Evolutionary conservation across 2,888 invertebrate genomes (phyloP).

Genomic region (Drosophila nr. medialis): DNA sequence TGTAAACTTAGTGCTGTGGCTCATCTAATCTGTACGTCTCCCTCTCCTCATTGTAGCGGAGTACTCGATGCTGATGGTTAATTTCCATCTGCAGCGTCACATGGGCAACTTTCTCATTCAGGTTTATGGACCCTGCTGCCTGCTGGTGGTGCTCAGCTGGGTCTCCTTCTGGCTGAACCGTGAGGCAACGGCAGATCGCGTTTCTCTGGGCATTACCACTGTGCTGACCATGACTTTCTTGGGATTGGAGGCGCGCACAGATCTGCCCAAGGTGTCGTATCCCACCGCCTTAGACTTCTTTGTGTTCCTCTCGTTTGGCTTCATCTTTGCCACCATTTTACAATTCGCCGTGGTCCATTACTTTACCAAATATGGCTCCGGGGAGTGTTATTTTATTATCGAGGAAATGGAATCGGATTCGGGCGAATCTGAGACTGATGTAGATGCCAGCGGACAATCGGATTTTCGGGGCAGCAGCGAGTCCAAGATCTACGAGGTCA

Average conservation of each 20-base stretch:
- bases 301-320: slow-evolving; percentile 92
- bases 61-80: slow-evolving; percentile 90
- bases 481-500: slow-evolving; percentile 87
- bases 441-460: slow-evolving; percentile 64
- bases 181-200: slow-evolving; percentile 92
- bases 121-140: slow-evolving; percentile 93
- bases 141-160: slow-evolving; percentile 94
- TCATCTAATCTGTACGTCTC: neutral
- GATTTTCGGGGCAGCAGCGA: slow-evolving; percentile 82
- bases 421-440: slow-evolving; percentile 86
- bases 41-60: slow-evolving; percentile 85
- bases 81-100: slow-evolving; percentile 91
- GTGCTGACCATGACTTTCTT: slow-evolving; percentile 94
- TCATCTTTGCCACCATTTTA: slow-evolving; percentile 92
- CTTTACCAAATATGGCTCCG: slow-evolving; percentile 93
- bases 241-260: slow-evolving; percentile 91
- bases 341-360: slow-evolving; percentile 94
- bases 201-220: slow-evolving; percentile 92
- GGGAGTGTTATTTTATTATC: slow-evolving; percentile 90
- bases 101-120: slow-evolving; percentile 95
- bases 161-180: slow-evolving; percentile 94
- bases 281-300: slow-evolving; percentile 94
- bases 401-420: slow-evolving; percentile 87
- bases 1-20: neutral
- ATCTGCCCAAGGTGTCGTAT: slow-evolving; percentile 93